These are phyloP conservation scores for Morone chrysops DNA, from an alignment of 2,113 vertebrate species.

Conservation along the genomic window DNA sequence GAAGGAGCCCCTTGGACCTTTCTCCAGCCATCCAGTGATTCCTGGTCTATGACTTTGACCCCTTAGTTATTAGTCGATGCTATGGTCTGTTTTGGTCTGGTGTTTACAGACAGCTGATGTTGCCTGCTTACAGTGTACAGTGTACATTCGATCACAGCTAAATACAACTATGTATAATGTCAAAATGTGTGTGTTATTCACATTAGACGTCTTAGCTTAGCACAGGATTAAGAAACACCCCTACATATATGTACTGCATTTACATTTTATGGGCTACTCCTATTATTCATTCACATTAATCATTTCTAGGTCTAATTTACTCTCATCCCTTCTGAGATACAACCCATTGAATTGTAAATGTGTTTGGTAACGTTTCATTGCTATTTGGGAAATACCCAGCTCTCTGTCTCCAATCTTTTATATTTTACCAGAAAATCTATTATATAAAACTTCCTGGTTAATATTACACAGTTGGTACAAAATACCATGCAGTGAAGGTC, in stretches of 20 bases:
- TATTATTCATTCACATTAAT: constrained; percentile 21
- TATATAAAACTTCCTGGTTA: not conserved
- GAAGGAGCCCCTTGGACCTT: not conserved
- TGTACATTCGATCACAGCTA: not conserved
- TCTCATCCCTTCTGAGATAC: constrained; percentile 8
- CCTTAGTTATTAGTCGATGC: too few relatives aligned
- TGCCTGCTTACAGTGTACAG: not conserved
- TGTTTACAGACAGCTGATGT: not conserved
- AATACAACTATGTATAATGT: not conserved
- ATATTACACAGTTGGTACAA: not conserved
- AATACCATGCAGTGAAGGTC: constrained; percentile 12
- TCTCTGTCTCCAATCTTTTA: not conserved
- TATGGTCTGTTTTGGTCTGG: constrained; percentile 1
- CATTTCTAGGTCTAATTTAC: constrained; percentile 12
- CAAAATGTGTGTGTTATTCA: not conserved
- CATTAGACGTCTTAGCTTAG: not conserved
- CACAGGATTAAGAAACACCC: not conserved
- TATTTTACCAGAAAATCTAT: constrained; percentile 35
- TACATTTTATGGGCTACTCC: not conserved
- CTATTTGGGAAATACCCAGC: constrained; percentile 9
- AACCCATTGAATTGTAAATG: constrained; percentile 27
- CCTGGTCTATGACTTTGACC: not conserved
- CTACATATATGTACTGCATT: not conserved
- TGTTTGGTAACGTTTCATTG: constrained; percentile 28
- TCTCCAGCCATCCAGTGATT: not conserved